Percentiles rank a stretch among this genome's conserved stretches.
These are phyloP conservation scores for Pseudoatta argentina DNA, from an alignment of 1,140 invertebrate species.

Conservation along the genomic window DNA sequence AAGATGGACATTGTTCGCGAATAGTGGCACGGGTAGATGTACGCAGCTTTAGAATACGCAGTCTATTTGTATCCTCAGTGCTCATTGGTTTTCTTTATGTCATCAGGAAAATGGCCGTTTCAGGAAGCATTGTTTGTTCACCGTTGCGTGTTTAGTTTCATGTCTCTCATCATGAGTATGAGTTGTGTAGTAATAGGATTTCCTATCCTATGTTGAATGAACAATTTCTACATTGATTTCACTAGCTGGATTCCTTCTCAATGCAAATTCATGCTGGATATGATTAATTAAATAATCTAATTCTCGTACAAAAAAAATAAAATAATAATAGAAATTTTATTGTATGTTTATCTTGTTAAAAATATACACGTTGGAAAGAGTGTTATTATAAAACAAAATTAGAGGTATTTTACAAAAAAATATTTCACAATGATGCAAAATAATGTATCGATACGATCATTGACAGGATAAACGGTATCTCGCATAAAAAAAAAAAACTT, in stretches of 20 bases:
- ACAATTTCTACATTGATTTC: constrained; percentile 27
- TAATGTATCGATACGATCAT: not conserved
- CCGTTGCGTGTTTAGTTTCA: constrained; percentile 2
- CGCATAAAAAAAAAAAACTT: not conserved
- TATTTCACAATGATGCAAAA: not conserved
- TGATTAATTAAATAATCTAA: not conserved
- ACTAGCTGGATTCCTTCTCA: not conserved
- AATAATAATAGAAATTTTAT: not conserved
- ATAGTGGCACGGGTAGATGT: not conserved
- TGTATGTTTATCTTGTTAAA: not conserved
- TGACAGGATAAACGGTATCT: not conserved
- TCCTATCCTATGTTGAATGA: not conserved
- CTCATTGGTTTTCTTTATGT: constrained; percentile 48
- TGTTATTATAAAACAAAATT: not conserved
- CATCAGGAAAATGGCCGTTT: constrained; percentile 50
- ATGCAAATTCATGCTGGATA: not conserved
- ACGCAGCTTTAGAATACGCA: constrained; percentile 36
- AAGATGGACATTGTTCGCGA: constrained; percentile 37
- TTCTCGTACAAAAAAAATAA: not conserved
- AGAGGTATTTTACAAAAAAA: not conserved
- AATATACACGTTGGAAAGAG: no score
- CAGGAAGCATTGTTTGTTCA: constrained; percentile 48
- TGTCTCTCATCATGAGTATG: constrained; percentile 10
- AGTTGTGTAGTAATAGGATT: constrained; percentile 13
- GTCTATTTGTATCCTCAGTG: constrained; percentile 33